A percentile compares a stretch with the other conserved stretches of the same genome.
phyloP scores from a whole-genome alignment of 2,113 vertebrate species.

The Lepisosteus osseus region DNA sequence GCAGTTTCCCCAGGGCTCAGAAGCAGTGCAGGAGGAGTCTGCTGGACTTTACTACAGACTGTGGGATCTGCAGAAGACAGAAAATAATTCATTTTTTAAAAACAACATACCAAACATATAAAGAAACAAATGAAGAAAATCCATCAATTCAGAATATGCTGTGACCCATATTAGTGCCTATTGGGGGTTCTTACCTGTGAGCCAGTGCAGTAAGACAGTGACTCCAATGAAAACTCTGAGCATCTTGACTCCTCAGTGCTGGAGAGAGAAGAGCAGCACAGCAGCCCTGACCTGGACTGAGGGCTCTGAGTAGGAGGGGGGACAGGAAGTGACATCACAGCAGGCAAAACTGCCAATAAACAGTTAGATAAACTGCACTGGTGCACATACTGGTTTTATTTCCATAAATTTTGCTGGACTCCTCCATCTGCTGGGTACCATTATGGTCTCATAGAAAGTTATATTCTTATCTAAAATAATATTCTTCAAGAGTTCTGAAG shows the following conservation, averaged over 20 bases:
- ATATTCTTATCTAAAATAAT: too few species aligned
- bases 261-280: conserved; percentile 3
- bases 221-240: conserved; percentile 10
- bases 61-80: conserved; percentile 5
- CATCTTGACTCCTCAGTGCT: background rate
- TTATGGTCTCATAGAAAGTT: too few species aligned
- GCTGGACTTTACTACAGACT: conserved; percentile 15
- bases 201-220: background rate
- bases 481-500: too few species aligned
- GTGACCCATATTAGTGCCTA: too few species aligned
- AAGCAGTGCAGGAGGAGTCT: conserved; percentile 22
- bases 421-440: too few species aligned
- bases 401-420: background rate
- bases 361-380: too few species aligned
- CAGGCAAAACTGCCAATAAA: background rate
- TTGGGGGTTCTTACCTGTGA: background rate
- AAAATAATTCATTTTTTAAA: background rate
- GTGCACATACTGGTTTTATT: background rate
- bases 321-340: background rate
- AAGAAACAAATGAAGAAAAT: too few species aligned
- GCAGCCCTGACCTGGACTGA: background rate
- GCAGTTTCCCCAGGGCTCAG: background rate
- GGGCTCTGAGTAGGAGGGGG: background rate
- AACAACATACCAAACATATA: too few species aligned
- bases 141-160: too few species aligned